Percentiles rank a stretch among this genome's conserved stretches.
Conservation (phyloP, 2,113 vertebrate species). For the Beaufortia kweichowensis region DNA sequence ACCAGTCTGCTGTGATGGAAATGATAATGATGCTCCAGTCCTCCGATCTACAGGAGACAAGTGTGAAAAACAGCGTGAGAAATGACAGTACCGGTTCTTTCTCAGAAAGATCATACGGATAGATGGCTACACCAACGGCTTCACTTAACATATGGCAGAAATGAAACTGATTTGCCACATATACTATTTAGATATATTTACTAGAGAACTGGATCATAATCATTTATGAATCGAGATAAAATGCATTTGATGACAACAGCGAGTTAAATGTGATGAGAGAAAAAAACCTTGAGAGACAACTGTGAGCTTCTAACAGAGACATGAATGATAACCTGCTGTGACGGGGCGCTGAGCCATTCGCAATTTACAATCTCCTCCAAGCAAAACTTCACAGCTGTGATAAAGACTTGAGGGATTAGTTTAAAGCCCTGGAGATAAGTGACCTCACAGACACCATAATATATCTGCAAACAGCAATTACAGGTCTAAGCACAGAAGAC, state of each 20-base stretch:
- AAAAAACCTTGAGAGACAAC: no score
- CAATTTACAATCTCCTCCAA: background rate
- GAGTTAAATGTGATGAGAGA: no score
- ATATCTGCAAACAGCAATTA: no score
- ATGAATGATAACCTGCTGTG: background rate
- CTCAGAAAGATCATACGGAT: background rate
- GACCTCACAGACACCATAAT: background rate
- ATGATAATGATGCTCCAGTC: slow-evolving; percentile 87
- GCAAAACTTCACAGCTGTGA: background rate
- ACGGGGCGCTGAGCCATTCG: background rate
- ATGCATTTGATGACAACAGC: no score
- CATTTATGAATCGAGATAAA: no score
- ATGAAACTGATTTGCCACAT: no score
- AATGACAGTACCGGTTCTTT: background rate
- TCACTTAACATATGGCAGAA: slow-evolving; percentile 29
- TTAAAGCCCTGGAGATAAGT: background rate
- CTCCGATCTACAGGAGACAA: slow-evolving; percentile 79
- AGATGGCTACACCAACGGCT: background rate
- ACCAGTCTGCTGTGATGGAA: slow-evolving; percentile 90
- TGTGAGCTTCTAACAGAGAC: background rate
- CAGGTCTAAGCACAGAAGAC: no score
- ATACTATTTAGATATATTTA: background rate
- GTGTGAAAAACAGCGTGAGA: slow-evolving; percentile 28
- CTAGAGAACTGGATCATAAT: no score
- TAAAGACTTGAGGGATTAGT: background rate